Evolutionary conservation across 2,888 invertebrate genomes (phyloP), one percentile per base, ranked within the genome.

Genomic region (Chalcosyrphus nemorum): DNA sequence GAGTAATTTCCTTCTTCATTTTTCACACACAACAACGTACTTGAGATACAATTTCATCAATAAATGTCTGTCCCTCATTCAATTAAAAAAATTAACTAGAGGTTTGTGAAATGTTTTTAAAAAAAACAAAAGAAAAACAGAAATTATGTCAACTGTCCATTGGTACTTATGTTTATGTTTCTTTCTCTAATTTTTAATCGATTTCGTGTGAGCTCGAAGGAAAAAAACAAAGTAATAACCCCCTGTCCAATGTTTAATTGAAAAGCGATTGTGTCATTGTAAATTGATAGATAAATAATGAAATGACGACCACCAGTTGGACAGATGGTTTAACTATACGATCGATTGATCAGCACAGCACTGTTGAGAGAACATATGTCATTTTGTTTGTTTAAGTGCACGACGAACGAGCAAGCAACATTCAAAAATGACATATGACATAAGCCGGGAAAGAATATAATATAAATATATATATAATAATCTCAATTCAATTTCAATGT

Each of bases 181-280:
- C 19, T 15, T 54, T 45, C 17, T 24, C 32, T 75, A 75, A 68
- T 81, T 75, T 66, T 75, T 68, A 81, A 81, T 68, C 68, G 75
- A 80, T 74, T 77, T 72, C 9, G 4, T 47, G 61, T 75, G 24
- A 35, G 61, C 54, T 7, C 54, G 61, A 75, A 68, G 52, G 68
- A 61, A 57, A n/a, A 11, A 7, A 27, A 29, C 50, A 13, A 11
- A 9, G 27, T 35, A 29, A 43, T 43, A 43, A 7, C 43, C 32
- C 38, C n/a, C 21, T 45, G 11, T 43, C 17, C 17, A 27, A 35
- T 35, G 47, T 32, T 70, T 81, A 81, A 81, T 81, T 81, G 68
- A 81, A 81, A 75, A 70, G 81, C 68, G 47, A 81, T 81, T 75
- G 75, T 81, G 68, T 80, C 59, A 66, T 74, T 80, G 45, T 66